A percentile compares a stretch with the other conserved stretches of the same genome.
Conservation (phyloP, 1,140 invertebrate genomes). For the Ostrea edulis region DNA sequence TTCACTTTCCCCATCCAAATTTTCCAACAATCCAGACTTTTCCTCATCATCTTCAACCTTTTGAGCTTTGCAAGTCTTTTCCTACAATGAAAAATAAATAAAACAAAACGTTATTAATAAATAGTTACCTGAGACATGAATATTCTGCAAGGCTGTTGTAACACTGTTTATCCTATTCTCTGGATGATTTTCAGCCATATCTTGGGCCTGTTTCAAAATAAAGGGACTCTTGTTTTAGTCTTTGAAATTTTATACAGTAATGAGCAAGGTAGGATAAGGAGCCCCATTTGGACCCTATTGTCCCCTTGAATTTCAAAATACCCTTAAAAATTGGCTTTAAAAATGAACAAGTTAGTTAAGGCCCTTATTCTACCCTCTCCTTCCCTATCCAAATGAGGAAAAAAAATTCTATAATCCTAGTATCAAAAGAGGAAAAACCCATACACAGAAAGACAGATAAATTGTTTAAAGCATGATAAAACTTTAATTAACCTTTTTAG, state of each 20-base stretch:
- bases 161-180: slow-evolving; percentile 15
- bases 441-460: not conserved
- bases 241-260: not conserved
- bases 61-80: slow-evolving; percentile 12
- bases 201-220: slow-evolving; percentile 23
- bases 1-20: not conserved
- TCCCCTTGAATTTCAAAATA: too few species aligned
- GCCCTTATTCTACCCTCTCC: too few species aligned
- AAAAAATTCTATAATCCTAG: not conserved
- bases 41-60: slow-evolving; percentile 38
- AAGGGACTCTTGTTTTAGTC: not conserved
- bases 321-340: too few species aligned
- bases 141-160: slow-evolving; percentile 9
- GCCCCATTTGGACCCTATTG: too few species aligned
- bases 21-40: slow-evolving; percentile 32
- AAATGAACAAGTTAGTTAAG: too few species aligned
- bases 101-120: not conserved
- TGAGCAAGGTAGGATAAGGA: too few species aligned
- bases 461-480: not conserved
- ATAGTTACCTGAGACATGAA: slow-evolving; percentile 18
- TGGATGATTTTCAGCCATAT: not conserved
- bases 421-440: not conserved
- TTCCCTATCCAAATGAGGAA: not conserved
- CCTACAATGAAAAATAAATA: not conserved
- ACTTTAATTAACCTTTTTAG: not conserved